Evolutionary conservation across 1,140 invertebrate genomes (phyloP).

Genomic region (Leptopilina clavipes): DNA sequence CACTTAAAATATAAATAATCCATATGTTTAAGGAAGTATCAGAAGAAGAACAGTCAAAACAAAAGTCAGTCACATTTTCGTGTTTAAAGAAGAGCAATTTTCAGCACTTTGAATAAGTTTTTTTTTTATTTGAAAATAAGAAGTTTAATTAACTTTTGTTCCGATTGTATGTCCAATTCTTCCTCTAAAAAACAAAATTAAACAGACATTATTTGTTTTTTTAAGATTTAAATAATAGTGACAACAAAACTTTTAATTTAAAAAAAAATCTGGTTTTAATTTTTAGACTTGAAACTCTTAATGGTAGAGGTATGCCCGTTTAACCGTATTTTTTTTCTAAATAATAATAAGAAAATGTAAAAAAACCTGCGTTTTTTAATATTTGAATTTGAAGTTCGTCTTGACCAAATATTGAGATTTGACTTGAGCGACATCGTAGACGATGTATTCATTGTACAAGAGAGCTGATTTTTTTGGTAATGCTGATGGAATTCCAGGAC

Average conservation of each 20-base stretch:
- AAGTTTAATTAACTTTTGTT: too few relatives aligned
- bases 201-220: too few relatives aligned
- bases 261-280: neutral
- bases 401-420: constrained; percentile 87
- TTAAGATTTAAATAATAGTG: neutral
- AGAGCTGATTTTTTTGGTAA: constrained; percentile 75
- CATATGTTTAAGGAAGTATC: neutral
- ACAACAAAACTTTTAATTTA: neutral
- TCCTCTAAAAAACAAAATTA: too few relatives aligned
- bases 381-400: constrained; percentile 86
- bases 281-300: too few relatives aligned
- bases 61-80: too few relatives aligned
- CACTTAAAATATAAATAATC: neutral
- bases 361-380: constrained; percentile 22
- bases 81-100: too few relatives aligned
- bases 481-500: constrained; percentile 72
- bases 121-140: too few relatives aligned
- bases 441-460: constrained; percentile 94
- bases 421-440: constrained; percentile 93
- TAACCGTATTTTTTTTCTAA: neutral
- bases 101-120: too few relatives aligned
- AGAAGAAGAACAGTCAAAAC: neutral
- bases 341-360: neutral
- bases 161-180: too few relatives aligned
- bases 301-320: neutral